Percentiles rank a stretch among this genome's conserved stretches.
These are phyloP conservation scores for Bradypodion pumilum DNA, from an alignment of 2,797 vertebrate genomes.

Conservation along the genomic window DNA sequence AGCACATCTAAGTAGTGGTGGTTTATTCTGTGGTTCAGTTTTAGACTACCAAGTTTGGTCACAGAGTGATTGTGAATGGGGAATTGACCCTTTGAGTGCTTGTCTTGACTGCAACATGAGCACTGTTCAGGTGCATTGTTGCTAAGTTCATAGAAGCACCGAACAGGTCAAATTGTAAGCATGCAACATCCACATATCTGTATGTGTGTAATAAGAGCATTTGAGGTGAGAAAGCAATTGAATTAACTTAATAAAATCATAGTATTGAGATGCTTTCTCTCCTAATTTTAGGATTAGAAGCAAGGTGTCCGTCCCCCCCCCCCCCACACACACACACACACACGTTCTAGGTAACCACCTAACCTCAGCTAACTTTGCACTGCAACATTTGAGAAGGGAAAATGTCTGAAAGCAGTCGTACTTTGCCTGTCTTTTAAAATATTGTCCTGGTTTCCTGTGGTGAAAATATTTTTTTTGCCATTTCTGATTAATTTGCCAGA, in stretches of 20 bases:
- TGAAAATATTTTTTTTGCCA: slow-evolving; percentile 53
- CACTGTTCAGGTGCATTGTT: not conserved
- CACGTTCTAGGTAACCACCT: too few species aligned
- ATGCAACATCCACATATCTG: not conserved
- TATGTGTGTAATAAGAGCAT: not conserved
- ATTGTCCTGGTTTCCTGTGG: slow-evolving; percentile 52
- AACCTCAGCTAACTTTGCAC: not conserved
- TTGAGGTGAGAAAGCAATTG: not conserved
- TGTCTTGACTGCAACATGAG: not conserved
- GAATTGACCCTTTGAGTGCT: not conserved
- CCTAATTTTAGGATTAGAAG: not conserved
- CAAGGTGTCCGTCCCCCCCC: too few species aligned
- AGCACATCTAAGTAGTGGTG: not conserved
- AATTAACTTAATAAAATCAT: not conserved
- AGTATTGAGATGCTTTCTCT: too few species aligned
- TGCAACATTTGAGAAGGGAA: not conserved
- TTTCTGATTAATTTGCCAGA: slow-evolving; percentile 64
- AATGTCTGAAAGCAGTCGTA: not conserved
- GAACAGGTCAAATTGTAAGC: too few species aligned
- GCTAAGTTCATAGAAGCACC: not conserved
- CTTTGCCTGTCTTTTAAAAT: not conserved
- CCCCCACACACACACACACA: too few species aligned
- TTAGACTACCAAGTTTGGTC: not conserved
- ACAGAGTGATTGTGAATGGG: not conserved
- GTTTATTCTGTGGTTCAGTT: not conserved